These are phyloP conservation scores for Melipona bicolor DNA, from an alignment of 2,888 invertebrate genomes.

Conservation along the genomic window DNA sequence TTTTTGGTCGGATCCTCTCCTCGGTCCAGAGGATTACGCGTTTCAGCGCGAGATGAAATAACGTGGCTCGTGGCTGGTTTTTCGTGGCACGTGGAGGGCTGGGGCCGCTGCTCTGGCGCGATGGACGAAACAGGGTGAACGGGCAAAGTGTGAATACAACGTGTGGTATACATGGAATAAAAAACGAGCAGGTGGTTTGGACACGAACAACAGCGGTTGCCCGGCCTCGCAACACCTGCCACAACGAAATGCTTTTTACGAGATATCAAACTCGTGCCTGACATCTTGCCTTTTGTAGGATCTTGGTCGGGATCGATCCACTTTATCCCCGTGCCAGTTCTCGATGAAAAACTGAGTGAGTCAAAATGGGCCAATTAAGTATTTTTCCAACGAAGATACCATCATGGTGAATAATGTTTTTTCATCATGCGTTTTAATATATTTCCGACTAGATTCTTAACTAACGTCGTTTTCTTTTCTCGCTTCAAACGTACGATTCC, in stretches of 20 bases:
- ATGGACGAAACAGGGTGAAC: slow-evolving; percentile 39
- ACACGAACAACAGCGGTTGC: slow-evolving; percentile 63
- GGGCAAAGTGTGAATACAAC: slow-evolving; percentile 70
- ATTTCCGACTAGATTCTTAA: background rate
- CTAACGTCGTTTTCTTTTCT: background rate
- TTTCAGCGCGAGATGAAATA: slow-evolving; percentile 20
- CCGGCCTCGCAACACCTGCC: slow-evolving; percentile 71
- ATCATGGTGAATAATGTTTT: background rate
- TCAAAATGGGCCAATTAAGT: slow-evolving; percentile 17
- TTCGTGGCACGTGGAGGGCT: slow-evolving; percentile 53
- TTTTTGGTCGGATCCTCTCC: background rate
- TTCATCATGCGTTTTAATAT: background rate
- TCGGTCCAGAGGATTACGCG: slow-evolving; percentile 8
- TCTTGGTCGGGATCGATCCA: slow-evolving; percentile 46
- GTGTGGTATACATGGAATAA: slow-evolving; percentile 58
- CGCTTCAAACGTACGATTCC: background rate
- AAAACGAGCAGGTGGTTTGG: slow-evolving; percentile 72
- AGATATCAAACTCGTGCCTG: slow-evolving; percentile 63
- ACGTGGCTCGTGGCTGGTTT: slow-evolving; percentile 25
- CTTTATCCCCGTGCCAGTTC: background rate
- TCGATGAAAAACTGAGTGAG: slow-evolving; percentile 1
- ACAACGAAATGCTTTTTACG: slow-evolving; percentile 65
- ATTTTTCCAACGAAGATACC: background rate
- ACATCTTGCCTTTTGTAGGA: slow-evolving; percentile 36
- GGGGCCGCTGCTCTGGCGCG: slow-evolving; percentile 20